Evolutionary conservation across 2,797 vertebrate genomes (phyloP), one percentile per base, ranked within the genome.

Genomic region (Pseudopleuronectes americanus): DNA sequence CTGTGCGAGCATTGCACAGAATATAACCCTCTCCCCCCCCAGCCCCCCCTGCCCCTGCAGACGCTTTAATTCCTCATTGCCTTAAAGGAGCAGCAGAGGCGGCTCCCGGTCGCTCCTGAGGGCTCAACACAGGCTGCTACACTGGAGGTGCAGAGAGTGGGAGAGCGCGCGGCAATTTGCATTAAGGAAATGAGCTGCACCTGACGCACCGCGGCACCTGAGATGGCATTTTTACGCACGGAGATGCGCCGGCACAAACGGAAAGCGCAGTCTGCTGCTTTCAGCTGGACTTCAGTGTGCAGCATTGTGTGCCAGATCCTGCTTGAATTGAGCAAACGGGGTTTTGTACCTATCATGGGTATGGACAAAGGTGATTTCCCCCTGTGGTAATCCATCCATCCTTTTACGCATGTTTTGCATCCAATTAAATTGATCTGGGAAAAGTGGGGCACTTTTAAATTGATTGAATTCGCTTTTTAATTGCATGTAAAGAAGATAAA

Each of bases 61-160:
- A 84, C 90, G 90, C 81, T 87, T 91, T 92, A 88, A 92, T 91
- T 91, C 90, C 91, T 93, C 91, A 89, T 89, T 92, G 92, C 92
- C 94, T 95, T 94, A 95, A 95, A 95, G 94, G 93, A 94, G 92
- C 93, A 92, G 93, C 93, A 92, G 93, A 92, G 88, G 89, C 89
- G 81, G 87, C 77, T 84, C 71, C 83, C 83, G 72, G 82, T 86
- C 81, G 71, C 79, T 87, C 83, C 87, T 88, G 81, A 83, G 90
- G 88, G 85, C 79, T 85, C 80, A 74, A 83, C 43, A 38, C 36
- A 13, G 36, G 36, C 36, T 38, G 36, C 36, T 38, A 38, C 77
- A 71, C 80, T 70, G 47, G 70, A 71, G 55, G 67, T 78, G 76
- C 70, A 62, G 83, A 64, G 82, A 24, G 67, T 4, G 57, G 2